Conservation (phyloP, 2,888 invertebrate genomes). For the Leucophenga maculata region DNA sequence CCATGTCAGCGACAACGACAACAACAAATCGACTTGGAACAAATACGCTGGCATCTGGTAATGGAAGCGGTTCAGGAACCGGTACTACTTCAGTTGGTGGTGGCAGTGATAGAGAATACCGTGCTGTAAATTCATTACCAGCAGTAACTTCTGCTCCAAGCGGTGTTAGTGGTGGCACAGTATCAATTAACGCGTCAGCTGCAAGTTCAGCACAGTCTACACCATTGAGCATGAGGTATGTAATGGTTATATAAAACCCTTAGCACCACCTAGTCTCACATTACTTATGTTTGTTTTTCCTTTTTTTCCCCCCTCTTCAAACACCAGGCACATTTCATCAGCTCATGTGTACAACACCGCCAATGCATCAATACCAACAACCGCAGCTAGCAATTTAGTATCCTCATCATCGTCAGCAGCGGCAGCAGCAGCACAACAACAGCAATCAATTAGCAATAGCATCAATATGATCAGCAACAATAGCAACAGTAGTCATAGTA, state of each 20-base stretch:
- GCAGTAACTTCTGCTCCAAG: slow-evolving; percentile 31
- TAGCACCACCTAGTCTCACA: not conserved
- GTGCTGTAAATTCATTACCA: slow-evolving; percentile 22
- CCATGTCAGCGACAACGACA: slow-evolving; percentile 46
- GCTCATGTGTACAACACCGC: slow-evolving; percentile 47
- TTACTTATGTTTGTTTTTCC: not conserved
- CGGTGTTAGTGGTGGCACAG: slow-evolving; percentile 24
- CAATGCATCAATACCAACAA: slow-evolving; percentile 22
- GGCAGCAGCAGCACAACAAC: slow-evolving; percentile 15
- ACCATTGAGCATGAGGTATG: slow-evolving; percentile 54
- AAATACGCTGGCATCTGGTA: no score
- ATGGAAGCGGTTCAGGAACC: slow-evolving; percentile 22
- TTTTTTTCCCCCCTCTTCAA: slow-evolving; percentile 22
- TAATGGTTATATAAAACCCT: slow-evolving; percentile 5
- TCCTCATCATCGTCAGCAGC: slow-evolving; percentile 14
- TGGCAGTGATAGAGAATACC: slow-evolving; percentile 29
- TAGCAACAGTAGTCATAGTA: slow-evolving; percentile 20
- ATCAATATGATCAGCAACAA: slow-evolving; percentile 13
- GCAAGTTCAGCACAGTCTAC: slow-evolving; percentile 38
- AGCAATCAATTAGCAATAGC: slow-evolving; percentile 6
- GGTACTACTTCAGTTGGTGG: slow-evolving; percentile 7
- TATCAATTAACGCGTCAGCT: slow-evolving; percentile 30
- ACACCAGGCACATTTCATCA: slow-evolving; percentile 46
- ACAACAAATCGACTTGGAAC: slow-evolving; percentile 38
- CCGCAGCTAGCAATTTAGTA: slow-evolving; percentile 4